Evolutionary conservation across 2,888 invertebrate genomes (phyloP).

Genomic region (Erpobdella octoculata): DNA sequence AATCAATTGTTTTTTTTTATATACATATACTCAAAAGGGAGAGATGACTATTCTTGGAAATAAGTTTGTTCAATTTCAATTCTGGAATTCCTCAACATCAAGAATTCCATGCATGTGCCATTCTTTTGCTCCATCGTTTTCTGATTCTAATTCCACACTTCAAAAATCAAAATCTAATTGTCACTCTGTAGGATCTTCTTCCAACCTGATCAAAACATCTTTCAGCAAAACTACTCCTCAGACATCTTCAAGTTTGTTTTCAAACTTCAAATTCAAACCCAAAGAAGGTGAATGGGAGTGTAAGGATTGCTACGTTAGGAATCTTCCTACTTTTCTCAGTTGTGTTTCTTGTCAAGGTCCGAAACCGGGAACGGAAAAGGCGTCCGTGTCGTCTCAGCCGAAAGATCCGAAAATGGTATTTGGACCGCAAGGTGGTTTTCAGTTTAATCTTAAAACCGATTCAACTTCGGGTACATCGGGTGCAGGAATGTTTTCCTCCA

Average conservation of each 20-base stretch:
- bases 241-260: slow-evolving; percentile 8
- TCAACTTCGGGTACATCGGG: neutral
- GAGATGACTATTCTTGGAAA: no score
- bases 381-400: neutral
- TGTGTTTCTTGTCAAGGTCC: neutral
- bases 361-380: neutral
- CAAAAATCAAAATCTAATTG: no score
- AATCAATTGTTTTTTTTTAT: no score
- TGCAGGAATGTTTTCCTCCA: neutral
- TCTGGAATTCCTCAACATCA: no score
- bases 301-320: neutral
- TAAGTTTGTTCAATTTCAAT: no score
- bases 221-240: neutral
- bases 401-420: neutral
- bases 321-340: neutral
- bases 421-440: neutral
- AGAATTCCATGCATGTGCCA: no score
- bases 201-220: neutral
- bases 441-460: neutral
- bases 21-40: no score
- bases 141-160: no score
- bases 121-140: no score
- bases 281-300: neutral
- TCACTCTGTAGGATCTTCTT: no score
- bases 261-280: neutral